Evolutionary conservation across 2,797 vertebrate species (phyloP).

Genomic region (Diglossa cyanea): DNA sequence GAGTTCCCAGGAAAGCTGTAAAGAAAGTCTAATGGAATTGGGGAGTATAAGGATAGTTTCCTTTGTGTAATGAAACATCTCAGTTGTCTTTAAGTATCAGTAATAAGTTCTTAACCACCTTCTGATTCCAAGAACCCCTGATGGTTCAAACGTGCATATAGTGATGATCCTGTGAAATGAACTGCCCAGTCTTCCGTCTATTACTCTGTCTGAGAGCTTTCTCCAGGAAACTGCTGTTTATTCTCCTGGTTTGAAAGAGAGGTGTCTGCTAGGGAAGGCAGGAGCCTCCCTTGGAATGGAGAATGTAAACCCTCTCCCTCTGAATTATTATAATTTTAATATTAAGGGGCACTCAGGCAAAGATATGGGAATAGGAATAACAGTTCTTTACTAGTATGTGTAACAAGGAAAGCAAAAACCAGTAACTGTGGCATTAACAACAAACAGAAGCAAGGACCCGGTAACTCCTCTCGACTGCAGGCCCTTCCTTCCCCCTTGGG

Average conservation of each 20-base stretch:
- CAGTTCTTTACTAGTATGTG: background rate
- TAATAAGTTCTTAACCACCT: background rate
- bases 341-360: background rate
- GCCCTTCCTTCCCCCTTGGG: too few species aligned
- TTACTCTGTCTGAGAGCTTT: background rate
- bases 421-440: background rate
- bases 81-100: background rate
- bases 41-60: background rate
- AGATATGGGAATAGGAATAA: background rate
- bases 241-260: background rate
- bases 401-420: background rate
- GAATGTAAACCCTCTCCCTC: background rate
- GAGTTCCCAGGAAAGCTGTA: background rate
- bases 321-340: background rate
- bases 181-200: background rate
- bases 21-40: background rate
- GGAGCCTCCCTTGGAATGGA: background rate
- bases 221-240: background rate
- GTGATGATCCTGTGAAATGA: background rate
- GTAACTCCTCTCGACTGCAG: too few species aligned
- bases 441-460: background rate
- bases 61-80: background rate
- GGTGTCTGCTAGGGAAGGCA: background rate
- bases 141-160: fast-evolving
- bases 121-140: background rate